Evolutionary conservation across 1,140 invertebrate genomes (phyloP).

Genomic region (Ostrea edulis): DNA sequence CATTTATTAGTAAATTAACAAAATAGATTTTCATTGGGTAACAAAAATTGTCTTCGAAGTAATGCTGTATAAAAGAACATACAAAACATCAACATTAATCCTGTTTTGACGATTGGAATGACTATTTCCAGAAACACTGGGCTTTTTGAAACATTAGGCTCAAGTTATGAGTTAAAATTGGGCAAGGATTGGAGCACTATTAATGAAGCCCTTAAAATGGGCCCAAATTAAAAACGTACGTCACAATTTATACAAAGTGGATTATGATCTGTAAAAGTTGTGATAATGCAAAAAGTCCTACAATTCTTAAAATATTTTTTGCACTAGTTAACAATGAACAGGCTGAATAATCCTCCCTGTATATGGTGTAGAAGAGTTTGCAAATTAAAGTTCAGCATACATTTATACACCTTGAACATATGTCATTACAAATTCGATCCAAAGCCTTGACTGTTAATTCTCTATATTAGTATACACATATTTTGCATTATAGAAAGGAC

Average conservation of each 20-base stretch:
- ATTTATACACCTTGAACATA: neutral
- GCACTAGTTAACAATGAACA: neutral
- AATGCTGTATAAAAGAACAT: slow-evolving; percentile 22
- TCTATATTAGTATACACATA: neutral
- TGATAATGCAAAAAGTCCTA: neutral
- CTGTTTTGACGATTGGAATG: slow-evolving; percentile 24
- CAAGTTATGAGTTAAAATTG: neutral
- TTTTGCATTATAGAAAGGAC: neutral
- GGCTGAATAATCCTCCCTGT: neutral
- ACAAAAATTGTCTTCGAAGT: neutral
- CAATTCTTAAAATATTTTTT: neutral
- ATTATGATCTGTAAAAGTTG: neutral
- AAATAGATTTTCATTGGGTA: neutral
- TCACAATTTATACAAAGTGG: neutral
- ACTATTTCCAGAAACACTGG: slow-evolving; percentile 21
- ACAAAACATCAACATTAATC: neutral
- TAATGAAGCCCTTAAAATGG: neutral
- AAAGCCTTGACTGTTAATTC: neutral
- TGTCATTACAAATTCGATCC: neutral
- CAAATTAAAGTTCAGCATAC: neutral
- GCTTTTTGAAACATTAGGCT: neutral
- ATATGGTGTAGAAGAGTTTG: neutral
- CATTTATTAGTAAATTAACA: neutral
- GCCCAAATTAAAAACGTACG: neutral
- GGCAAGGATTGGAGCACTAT: slow-evolving; percentile 28